Percentiles rank a stretch among this genome's conserved stretches.
phyloP scores from a whole-genome alignment of 2,797 vertebrate species.

The Streptopelia turtur region DNA sequence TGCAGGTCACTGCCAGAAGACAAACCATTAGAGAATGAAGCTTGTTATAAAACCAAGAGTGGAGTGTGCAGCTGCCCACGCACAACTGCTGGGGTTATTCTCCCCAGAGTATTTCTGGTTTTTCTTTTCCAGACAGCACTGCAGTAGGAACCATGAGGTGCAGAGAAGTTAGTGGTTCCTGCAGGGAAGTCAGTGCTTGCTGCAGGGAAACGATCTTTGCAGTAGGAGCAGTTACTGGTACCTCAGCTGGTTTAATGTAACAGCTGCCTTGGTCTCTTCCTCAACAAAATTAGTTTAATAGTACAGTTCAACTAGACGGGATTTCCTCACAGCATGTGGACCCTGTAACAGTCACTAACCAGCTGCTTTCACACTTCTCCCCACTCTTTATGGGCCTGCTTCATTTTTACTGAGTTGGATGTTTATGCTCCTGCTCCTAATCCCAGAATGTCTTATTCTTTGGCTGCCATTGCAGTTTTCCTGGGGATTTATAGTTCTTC shows the following conservation, averaged over 20 bases:
- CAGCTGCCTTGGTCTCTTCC: background rate
- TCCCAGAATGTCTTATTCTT: background rate
- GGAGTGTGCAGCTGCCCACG: background rate
- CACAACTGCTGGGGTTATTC: background rate
- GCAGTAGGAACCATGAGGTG: background rate
- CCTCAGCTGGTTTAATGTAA: background rate
- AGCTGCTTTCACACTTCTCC: background rate
- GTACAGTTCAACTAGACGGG: background rate
- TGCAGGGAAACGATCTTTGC: background rate
- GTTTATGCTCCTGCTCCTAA: background rate
- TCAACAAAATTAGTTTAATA: background rate
- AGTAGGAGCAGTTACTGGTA: background rate
- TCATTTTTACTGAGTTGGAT: background rate
- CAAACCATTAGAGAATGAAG: background rate
- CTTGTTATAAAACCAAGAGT: background rate
- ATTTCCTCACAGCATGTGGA: background rate
- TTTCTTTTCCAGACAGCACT: background rate
- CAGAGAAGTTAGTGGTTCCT: background rate
- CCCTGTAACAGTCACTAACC: background rate
- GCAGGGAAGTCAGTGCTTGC: background rate
- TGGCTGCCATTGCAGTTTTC: background rate
- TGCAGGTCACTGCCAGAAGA: background rate
- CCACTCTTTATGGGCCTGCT: background rate
- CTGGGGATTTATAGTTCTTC: background rate
- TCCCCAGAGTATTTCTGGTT: background rate